phyloP scores from a whole-genome alignment of 2,113 vertebrate species.

The Rhadina sibilatrix region DNA sequence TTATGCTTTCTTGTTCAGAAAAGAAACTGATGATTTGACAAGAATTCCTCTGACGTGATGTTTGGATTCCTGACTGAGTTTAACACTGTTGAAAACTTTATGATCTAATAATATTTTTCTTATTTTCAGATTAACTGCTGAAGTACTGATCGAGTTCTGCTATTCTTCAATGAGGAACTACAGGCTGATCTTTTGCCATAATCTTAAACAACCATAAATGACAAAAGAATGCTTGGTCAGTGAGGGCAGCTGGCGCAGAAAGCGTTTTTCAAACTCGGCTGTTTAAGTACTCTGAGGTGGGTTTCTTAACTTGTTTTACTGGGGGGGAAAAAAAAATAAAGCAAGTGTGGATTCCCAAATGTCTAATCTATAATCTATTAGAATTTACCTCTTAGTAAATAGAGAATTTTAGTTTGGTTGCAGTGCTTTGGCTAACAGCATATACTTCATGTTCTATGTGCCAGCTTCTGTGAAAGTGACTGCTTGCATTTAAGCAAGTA shows the following conservation, averaged over 20 bases:
- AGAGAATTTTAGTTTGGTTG: not conserved
- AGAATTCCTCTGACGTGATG: not conserved
- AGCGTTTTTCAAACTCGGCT: slow-evolving; percentile 87
- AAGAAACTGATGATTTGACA: not conserved
- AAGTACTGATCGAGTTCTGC: slow-evolving; percentile 96
- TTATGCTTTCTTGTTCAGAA: not conserved
- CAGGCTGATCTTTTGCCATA: slow-evolving; percentile 99
- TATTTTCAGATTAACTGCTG: slow-evolving; percentile 83
- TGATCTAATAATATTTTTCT: slow-evolving; percentile 45
- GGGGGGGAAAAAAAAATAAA: rapidly evolving
- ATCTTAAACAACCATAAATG: slow-evolving; percentile 99
- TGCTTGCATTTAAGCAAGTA: not conserved
- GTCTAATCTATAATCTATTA: not conserved
- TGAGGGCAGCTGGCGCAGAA: slow-evolving; percentile 90
- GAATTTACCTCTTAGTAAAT: not conserved
- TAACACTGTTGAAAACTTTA: not conserved
- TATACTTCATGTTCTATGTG: not conserved
- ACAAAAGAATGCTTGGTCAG: slow-evolving; percentile 85
- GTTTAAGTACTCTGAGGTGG: slow-evolving; percentile 93
- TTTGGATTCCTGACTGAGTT: not conserved
- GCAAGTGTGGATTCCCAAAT: not conserved
- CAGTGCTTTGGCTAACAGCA: not conserved
- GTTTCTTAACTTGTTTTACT: slow-evolving; percentile 26
- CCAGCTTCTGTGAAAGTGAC: not conserved
- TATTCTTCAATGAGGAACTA: slow-evolving; percentile 99